Evolutionary conservation across 2,113 vertebrate species (phyloP), one percentile per base, ranked within the genome.

Genomic region (Clarias batrachus): DNA sequence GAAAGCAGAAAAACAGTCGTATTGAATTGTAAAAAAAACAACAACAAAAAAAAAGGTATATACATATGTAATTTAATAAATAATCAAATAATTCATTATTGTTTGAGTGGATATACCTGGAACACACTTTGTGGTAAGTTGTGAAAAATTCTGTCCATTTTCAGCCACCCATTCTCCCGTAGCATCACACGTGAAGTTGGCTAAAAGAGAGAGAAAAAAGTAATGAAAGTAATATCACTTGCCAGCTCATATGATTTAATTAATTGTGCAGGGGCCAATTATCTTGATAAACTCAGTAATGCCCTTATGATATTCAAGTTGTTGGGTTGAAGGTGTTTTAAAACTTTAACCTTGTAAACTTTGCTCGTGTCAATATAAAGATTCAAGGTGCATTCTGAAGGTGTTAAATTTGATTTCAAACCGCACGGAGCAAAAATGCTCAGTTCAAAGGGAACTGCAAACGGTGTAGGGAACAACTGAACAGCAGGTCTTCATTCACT

Each of bases 111-210:
- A 3, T 25, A 0, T 92, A 95, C 95, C 93, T 93, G 93, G 90
- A 48, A 48, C 85, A 89, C 95, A 95, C 91, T 89, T 92, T 8
- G 94, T 93, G 21, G 92, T 56, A 11, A 84, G 13, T n/a, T 41
- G 60, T 1, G 83, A 65, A 41, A 82, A 27, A 3, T 1, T 77
- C 16, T 84, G 19, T 70, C 90, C 92, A 0, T 13, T 70, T 12
- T 0, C 4, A 80, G 95, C 92, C 60, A 66, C 65, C 94, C 95
- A 95, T 23, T 90, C 23, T 54, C 94, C 93, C 0, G 8, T 82
- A 56, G 90, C 90, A 59, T 77, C 71, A 70, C 95, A 95, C 21
- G 41, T 92, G 84, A 91, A 95, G 7, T 30, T 60, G 12, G 90
- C 95, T 95, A 86, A 65, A 78, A 81, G 27, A 68, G 71, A 82